These are phyloP conservation scores for Pipistrellus kuhlii DNA, from an alignment of 2,797 vertebrate species.

Conservation along the genomic window DNA sequence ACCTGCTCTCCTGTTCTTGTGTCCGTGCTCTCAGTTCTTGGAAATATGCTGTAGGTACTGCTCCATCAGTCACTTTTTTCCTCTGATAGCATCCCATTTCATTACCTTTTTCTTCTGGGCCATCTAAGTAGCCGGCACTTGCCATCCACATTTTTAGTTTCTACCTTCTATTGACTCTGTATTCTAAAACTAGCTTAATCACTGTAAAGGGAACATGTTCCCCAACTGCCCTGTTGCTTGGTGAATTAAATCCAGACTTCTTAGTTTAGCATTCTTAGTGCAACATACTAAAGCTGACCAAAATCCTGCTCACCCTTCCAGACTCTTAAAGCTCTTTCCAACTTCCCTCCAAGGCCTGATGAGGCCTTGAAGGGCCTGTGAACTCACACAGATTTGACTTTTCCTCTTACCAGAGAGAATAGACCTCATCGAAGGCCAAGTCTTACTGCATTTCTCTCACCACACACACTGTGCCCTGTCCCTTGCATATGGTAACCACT, in stretches of 20 bases:
- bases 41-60: not conserved
- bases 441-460: not conserved
- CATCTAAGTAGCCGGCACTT: not conserved
- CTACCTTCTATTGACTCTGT: not conserved
- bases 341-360: not conserved
- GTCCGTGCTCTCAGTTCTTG: not conserved
- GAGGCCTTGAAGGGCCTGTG: not conserved
- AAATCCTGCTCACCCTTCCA: not conserved
- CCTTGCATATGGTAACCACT: not conserved
- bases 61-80: not conserved
- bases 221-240: not conserved
- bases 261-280: not conserved
- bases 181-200: not conserved
- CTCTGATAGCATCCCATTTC: not conserved
- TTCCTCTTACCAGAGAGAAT: not conserved
- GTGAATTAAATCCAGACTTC: not conserved
- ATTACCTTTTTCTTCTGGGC: not conserved
- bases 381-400: not conserved
- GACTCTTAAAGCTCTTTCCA: not conserved
- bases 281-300: not conserved
- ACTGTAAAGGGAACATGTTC: not conserved
- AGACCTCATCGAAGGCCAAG: not conserved
- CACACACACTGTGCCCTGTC: not conserved
- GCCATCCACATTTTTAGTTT: not conserved
- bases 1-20: not conserved